Conservation (phyloP, 2,888 invertebrate genomes). For the Clostera curtula region DNA sequence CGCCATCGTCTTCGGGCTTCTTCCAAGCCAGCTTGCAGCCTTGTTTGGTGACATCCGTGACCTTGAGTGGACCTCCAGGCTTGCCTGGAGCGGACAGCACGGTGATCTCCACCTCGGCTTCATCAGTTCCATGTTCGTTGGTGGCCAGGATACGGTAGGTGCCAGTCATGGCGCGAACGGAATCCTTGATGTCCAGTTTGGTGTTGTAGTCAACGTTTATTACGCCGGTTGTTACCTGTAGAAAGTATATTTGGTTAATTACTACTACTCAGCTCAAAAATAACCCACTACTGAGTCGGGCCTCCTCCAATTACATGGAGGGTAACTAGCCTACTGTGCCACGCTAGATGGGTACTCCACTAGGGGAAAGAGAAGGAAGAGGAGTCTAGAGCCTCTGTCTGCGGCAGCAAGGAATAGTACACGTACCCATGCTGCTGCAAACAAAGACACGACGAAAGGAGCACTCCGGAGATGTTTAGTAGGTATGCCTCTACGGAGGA, state of each 20-base stretch:
- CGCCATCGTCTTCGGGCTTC: conserved; percentile 96
- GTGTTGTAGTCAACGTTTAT: conserved; percentile 93
- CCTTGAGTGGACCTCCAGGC: conserved; percentile 92
- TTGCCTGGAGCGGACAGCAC: conserved; percentile 88
- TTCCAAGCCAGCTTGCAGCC: conserved; percentile 94
- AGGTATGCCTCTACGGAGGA: not conserved
- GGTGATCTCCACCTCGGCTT: conserved; percentile 94
- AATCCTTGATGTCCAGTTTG: conserved; percentile 86
- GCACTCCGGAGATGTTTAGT: no score
- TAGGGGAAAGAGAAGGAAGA: no score
- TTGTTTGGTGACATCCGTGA: conserved; percentile 90
- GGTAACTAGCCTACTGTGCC: no score
- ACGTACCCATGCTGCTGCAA: no score
- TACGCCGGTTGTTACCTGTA: conserved; percentile 80
- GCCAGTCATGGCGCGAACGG: conserved; percentile 89
- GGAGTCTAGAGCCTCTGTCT: no score
- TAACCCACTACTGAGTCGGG: no score
- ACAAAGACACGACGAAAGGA: no score
- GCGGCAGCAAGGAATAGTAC: no score
- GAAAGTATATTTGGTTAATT: not conserved
- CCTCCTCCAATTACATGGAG: no score
- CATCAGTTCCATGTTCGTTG: conserved; percentile 93
- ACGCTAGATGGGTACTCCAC: no score
- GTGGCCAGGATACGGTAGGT: conserved; percentile 92
- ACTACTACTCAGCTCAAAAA: not conserved